These are phyloP conservation scores for Lysandra bellargus DNA, from an alignment of 2,888 invertebrate genomes.

Conservation along the genomic window DNA sequence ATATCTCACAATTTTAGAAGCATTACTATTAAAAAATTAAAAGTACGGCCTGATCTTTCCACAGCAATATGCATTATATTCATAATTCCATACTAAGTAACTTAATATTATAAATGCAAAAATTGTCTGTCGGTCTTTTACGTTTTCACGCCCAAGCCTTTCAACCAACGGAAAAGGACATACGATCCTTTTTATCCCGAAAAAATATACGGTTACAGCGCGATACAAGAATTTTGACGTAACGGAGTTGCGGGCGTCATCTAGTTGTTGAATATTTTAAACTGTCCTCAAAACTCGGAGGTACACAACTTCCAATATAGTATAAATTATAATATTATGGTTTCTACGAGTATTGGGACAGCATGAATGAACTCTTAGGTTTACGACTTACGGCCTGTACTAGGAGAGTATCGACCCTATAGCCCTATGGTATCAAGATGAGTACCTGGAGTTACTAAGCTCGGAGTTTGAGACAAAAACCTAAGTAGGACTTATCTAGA, in stretches of 20 bases:
- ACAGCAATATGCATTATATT: neutral
- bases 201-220: no score
- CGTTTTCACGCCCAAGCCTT: no score
- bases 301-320: neutral
- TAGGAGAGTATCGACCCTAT: neutral
- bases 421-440: neutral
- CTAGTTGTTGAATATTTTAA: neutral
- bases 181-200: no score
- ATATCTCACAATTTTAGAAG: neutral
- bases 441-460: neutral
- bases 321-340: no score
- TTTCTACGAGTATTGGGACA: neutral
- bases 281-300: neutral
- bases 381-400: neutral
- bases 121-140: no score
- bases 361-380: conserved; percentile 10
- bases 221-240: no score
- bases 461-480: no score
- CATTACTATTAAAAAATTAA: neutral
- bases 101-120: no score
- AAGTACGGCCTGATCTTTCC: neutral
- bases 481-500: no score
- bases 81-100: no score
- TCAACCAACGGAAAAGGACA: no score
- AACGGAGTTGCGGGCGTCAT: no score